Evolutionary conservation across 2,888 invertebrate species (phyloP).

Genomic region (Apotomis turbidana): DNA sequence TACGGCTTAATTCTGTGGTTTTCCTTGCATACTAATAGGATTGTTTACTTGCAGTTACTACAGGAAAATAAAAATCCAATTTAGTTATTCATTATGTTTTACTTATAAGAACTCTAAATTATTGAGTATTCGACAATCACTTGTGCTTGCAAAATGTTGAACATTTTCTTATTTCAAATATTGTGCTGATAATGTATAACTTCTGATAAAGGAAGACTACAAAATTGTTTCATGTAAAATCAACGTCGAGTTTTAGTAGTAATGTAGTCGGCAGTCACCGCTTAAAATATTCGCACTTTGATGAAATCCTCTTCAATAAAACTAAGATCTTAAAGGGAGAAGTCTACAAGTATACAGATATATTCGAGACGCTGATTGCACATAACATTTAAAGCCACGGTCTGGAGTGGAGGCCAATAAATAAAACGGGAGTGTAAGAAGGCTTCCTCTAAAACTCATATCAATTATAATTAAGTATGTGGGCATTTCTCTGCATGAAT

Average conservation of each 20-base stretch:
- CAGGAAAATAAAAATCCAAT: slow-evolving; percentile 10
- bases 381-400: not conserved
- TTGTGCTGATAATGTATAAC: slow-evolving; percentile 36
- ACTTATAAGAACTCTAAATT: slow-evolving; percentile 34
- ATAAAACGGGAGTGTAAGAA: too few relatives aligned
- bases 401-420: too few relatives aligned
- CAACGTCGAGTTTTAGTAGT: not conserved
- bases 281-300: not conserved
- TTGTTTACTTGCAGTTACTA: not conserved
- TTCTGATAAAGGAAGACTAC: slow-evolving; percentile 66
- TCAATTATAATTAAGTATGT: too few relatives aligned
- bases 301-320: not conserved
- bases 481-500: too few relatives aligned
- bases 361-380: not conserved
- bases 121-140: slow-evolving; percentile 32
- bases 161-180: slow-evolving; percentile 19
- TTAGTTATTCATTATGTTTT: slow-evolving; percentile 23
- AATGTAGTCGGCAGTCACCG: not conserved
- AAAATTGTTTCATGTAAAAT: slow-evolving; percentile 44
- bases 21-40: slow-evolving; percentile 14
- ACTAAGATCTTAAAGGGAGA: not conserved
- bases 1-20: not conserved
- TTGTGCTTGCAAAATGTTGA: slow-evolving; percentile 40
- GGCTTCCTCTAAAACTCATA: too few relatives aligned
- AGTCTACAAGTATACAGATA: not conserved